Evolutionary conservation across 2,113 vertebrate species (phyloP).

Genomic region (Leptobrachium ailaonicum): DNA sequence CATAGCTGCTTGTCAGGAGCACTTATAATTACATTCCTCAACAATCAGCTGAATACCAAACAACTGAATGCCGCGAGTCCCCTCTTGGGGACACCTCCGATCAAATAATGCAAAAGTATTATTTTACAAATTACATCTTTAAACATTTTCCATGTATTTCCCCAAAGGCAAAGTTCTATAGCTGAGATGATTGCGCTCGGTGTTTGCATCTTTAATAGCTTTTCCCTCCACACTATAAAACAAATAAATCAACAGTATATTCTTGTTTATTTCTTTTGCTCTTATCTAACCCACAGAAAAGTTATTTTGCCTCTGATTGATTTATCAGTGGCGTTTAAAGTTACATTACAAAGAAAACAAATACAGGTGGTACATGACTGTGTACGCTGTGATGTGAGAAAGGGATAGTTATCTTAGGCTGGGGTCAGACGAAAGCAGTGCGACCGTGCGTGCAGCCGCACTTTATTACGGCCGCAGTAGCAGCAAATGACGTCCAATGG

Average conservation of each 20-base stretch:
- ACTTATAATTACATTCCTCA: not conserved
- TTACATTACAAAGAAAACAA: no score
- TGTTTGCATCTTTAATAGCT: not conserved
- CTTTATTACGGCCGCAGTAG: no score
- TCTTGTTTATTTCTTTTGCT: not conserved
- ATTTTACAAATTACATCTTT: not conserved
- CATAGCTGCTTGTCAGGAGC: not conserved
- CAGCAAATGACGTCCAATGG: no score
- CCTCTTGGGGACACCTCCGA: not conserved
- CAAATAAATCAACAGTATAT: not conserved
- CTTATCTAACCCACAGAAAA: not conserved
- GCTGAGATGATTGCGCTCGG: not conserved
- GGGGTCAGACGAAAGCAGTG: no score
- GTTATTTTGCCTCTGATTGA: no score
- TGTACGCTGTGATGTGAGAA: no score
- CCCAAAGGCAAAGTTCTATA: not conserved
- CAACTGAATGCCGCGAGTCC: not conserved
- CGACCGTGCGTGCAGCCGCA: no score
- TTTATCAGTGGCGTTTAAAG: no score
- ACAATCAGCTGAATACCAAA: not conserved
- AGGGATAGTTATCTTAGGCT: no score
- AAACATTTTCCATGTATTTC: not conserved
- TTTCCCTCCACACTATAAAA: not conserved
- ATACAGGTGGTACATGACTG: no score
- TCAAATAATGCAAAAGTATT: not conserved